Evolutionary conservation across 2,888 invertebrate genomes (phyloP), one percentile per base, ranked within the genome.

Genomic region (Molanna angustata): DNA sequence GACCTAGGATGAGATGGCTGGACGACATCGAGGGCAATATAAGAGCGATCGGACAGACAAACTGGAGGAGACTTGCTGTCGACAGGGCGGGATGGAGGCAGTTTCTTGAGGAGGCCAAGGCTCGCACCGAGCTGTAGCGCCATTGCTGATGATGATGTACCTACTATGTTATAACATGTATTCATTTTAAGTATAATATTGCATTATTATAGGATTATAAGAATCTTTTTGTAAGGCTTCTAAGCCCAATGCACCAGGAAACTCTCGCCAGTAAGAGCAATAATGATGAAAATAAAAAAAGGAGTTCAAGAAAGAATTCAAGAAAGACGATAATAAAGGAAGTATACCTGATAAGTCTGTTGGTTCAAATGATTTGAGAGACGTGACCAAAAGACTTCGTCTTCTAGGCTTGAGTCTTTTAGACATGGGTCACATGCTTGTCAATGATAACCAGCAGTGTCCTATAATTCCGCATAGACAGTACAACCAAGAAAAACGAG

Each of bases 391-490:
- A 9, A 41, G 51, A n/a, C 39, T 56, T 4, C 27, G 47, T 17
- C 42, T 52, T 4, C 14, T 56, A 7, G 56, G 53, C 17, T 39
- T 56, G 11, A 52, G 49, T 6, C 47, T 56, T 35, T 33, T 56
- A 18, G 56, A 56, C 21, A 47, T 53, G 53, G 56, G 53, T 2
- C 56, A 56, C 19, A 16, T 55, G 6, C 33, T 55, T 14, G 22
- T 55, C 16, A 43, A 51, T 37, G 46, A 37, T 2, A 22, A 55
- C 31, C 17, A 32, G 4, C 40, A 39, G 27, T 47, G 49, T 43
- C 39, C 52, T 7, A 46, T 52, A 7, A 27, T 46, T n/a, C 45
- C 45, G 3, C 37, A 52, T 14, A 11, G 11, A 27, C 4, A 27
- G 27, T 7, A 27, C 11, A 27, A 27, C 11, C 6, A 27, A 7